Percentiles rank a stretch among this genome's conserved stretches.
These are phyloP conservation scores for Caenorhabditis sp. DNA, from an alignment of 2,888 invertebrate genomes.

Conservation along the genomic window DNA sequence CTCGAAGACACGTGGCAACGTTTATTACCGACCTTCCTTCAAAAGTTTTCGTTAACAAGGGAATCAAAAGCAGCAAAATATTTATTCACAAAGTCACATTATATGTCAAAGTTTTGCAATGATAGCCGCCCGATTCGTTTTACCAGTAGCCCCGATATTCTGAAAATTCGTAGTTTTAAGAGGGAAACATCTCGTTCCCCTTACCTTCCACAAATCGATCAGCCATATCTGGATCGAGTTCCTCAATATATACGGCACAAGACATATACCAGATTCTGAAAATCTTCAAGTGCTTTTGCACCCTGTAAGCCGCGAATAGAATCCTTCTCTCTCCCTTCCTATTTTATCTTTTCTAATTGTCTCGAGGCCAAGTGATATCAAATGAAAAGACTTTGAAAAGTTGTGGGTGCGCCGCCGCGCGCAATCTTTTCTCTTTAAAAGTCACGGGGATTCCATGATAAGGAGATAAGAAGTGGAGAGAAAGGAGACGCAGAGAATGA, in stretches of 20 bases:
- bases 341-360: slow-evolving; percentile 4
- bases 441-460: slow-evolving; percentile 32
- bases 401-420: slow-evolving; percentile 30
- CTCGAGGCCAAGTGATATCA: slow-evolving; percentile 38
- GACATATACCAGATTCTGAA: slow-evolving; percentile 58
- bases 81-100: too few species aligned
- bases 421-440: slow-evolving; percentile 62
- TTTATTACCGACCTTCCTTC: too few species aligned
- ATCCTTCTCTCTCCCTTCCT: too few species aligned
- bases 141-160: slow-evolving; percentile 33
- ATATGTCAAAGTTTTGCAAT: too few species aligned
- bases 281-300: not conserved
- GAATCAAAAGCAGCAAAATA: too few species aligned
- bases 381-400: slow-evolving; percentile 52
- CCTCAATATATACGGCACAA: slow-evolving; percentile 35
- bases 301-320: too few species aligned
- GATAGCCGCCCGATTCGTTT: not conserved
- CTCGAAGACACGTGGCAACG: too few species aligned
- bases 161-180: not conserved
- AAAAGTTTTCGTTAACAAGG: too few species aligned
- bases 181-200: not conserved
- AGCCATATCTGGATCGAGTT: slow-evolving; percentile 45
- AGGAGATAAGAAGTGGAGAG: slow-evolving; percentile 2
- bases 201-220: slow-evolving; percentile 33
- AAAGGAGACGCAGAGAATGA: slow-evolving; percentile 5